These are phyloP conservation scores for Rotaria macrura DNA, from an alignment of 2,888 invertebrate genomes.

Conservation along the genomic window DNA sequence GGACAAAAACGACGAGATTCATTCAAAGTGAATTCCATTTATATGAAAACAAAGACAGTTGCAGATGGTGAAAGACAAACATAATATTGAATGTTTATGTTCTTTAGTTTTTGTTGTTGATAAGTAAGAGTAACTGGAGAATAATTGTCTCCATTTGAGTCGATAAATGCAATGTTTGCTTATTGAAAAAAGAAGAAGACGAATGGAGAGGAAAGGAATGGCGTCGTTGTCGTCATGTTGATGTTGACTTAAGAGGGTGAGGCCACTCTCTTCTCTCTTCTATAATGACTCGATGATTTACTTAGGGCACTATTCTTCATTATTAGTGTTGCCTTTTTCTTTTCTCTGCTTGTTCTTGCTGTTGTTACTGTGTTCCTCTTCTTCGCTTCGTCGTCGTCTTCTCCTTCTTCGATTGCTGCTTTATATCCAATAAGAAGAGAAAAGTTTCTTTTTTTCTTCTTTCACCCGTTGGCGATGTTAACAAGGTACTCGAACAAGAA, in stretches of 20 bases:
- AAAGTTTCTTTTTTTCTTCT: no score
- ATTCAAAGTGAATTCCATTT: neutral
- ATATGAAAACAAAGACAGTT: neutral
- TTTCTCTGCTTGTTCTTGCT: neutral
- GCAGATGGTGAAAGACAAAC: conserved; percentile 15
- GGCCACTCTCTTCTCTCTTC: neutral
- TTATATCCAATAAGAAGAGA: no score
- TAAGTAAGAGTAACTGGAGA: conserved; percentile 15
- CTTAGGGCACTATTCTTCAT: no score
- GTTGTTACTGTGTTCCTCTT: no score
- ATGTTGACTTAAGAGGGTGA: conserved; percentile 12
- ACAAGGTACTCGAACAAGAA: no score
- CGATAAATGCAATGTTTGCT: conserved; percentile 12
- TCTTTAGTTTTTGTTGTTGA: neutral
- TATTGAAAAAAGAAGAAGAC: neutral
- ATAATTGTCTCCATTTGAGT: conserved; percentile 15
- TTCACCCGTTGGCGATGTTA: no score
- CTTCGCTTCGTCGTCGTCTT: no score
- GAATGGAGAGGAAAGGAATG: neutral
- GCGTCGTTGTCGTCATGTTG: conserved; percentile 15
- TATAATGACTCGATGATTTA: no score
- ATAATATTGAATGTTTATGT: conserved; percentile 15
- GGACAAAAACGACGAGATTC: neutral
- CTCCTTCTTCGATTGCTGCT: no score
- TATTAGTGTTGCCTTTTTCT: neutral